phyloP scores from a whole-genome alignment of 2,113 vertebrate genomes.

The Pituophis catenifer region DNA sequence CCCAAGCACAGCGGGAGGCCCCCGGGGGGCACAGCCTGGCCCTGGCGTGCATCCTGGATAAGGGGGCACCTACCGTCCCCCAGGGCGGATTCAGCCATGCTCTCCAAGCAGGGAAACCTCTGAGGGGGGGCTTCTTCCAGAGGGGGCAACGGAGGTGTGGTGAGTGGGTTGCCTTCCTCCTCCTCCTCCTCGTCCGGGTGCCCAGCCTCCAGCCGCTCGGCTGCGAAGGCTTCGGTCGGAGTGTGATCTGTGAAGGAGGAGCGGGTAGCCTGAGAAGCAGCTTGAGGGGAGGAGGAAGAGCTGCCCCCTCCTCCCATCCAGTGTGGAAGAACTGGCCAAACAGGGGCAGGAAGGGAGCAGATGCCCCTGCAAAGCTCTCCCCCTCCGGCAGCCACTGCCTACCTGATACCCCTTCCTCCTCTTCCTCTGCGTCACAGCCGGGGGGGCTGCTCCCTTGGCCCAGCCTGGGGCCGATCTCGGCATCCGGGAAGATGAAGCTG shows the following conservation, averaged over 20 bases:
- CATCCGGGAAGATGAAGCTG: slow-evolving; percentile 46
- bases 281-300: background rate
- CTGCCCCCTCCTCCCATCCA: background rate
- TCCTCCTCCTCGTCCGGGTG: slow-evolving; percentile 23
- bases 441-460: background rate
- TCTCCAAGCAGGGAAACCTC: background rate
- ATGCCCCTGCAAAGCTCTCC: background rate
- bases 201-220: slow-evolving; percentile 26
- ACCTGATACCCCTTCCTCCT: background rate
- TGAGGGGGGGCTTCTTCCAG: slow-evolving; percentile 16
- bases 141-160: accelerated
- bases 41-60: accelerated
- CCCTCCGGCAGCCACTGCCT: background rate
- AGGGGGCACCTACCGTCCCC: slow-evolving; percentile 59
- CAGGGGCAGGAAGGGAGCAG: background rate
- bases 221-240: background rate
- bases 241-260: slow-evolving; percentile 29
- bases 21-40: background rate
- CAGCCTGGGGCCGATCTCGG: background rate
- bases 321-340: background rate
- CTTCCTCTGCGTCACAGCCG: slow-evolving; percentile 9
- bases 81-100: slow-evolving; percentile 68
- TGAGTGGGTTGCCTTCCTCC: background rate
- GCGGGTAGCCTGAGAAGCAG: background rate
- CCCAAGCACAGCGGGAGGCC: background rate